Evolutionary conservation across 2,113 vertebrate genomes (phyloP).

Genomic region (Glaucidium brasilianum): DNA sequence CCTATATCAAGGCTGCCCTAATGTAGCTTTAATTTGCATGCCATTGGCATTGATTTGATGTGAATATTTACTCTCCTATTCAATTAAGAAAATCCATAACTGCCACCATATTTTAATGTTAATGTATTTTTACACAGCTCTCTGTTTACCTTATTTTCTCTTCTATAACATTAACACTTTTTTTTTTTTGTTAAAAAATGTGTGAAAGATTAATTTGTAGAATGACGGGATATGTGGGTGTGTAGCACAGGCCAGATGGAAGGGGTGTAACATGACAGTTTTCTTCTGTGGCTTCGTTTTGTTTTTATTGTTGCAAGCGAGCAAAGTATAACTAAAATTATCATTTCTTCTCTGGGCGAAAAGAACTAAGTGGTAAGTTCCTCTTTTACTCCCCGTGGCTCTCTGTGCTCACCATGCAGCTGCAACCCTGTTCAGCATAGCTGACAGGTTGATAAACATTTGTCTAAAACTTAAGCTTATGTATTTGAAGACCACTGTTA

Average conservation of each 20-base stretch:
- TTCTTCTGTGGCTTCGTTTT: conserved; percentile 80
- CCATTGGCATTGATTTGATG: conserved; percentile 76
- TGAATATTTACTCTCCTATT: conserved; percentile 81
- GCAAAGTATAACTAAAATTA: conserved; percentile 72
- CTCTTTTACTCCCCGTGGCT: not conserved
- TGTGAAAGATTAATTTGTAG: conserved; percentile 87
- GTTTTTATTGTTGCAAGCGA: conserved; percentile 77
- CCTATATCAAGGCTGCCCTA: conserved; percentile 74
- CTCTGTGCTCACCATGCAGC: not conserved
- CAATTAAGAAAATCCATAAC: conserved; percentile 82
- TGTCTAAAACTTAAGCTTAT: conserved; percentile 7
- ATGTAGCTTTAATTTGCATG: conserved; percentile 74
- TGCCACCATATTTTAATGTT: conserved; percentile 83
- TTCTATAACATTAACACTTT: conserved; percentile 85
- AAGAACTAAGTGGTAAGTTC: conserved; percentile 37
- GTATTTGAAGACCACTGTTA: not conserved
- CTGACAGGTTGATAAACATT: not conserved
- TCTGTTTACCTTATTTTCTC: conserved; percentile 83
- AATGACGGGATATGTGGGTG: conserved; percentile 80
- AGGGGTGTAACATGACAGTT: conserved; percentile 81
- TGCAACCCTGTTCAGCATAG: not conserved
- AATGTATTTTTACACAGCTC: conserved; percentile 82
- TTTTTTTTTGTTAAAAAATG: conserved; percentile 82
- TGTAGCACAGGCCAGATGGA: conserved; percentile 81
- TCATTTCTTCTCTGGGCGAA: conserved; percentile 62